Evolutionary conservation across 64 coral and sea anemone species (phyloP), one percentile per base, ranked within the genome.

Genomic region (Montipora sp.): DNA sequence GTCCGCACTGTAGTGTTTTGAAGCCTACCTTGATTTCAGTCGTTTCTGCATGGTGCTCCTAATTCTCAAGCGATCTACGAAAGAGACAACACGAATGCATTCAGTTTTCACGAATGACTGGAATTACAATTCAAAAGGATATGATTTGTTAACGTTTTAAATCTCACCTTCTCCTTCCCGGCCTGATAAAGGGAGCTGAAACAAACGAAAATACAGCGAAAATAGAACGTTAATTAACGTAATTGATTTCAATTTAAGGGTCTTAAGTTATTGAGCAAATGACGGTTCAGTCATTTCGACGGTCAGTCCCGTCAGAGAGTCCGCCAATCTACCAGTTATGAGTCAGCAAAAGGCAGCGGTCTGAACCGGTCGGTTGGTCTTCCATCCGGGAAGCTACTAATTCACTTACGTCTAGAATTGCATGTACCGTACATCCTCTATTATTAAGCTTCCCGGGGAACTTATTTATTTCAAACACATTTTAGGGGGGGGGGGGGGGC

Each of bases 121-220:
- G 3, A 63, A 14, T 63, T 63, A 63, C 9, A 63, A 63, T 16
- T 36, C 36, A 36, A 63, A 3, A 7, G 60, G 14, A 11, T 12
- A 12, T 57, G 6, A 57, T 57, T 11, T 57, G 6, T 57, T 57
- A 11, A 57, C 11, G 11, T 57, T 57, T 63, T 3, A 63, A 63
- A 36, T 36, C 57, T 18, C 9, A 82, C 79, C 79, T 82, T 82
- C 19, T 82, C 10, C 79, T 63, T 63, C 79, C 79, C 16, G 79
- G 79, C 44, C 79, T 24, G 24, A 63, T 18, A 24, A 61, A 19
- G 1, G 5, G 14, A 2, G 1, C 68, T 71, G 68, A 20, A 71
- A 71, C 20, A 71, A 71, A 71, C 19, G 20, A 20, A 6, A 27
- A 23, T 21, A 4, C 63, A 68, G 14, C 36, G 36, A 36, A 36